These are phyloP conservation scores for Drosophila greeni DNA, from an alignment of 2,888 invertebrate species.

Conservation along the genomic window DNA sequence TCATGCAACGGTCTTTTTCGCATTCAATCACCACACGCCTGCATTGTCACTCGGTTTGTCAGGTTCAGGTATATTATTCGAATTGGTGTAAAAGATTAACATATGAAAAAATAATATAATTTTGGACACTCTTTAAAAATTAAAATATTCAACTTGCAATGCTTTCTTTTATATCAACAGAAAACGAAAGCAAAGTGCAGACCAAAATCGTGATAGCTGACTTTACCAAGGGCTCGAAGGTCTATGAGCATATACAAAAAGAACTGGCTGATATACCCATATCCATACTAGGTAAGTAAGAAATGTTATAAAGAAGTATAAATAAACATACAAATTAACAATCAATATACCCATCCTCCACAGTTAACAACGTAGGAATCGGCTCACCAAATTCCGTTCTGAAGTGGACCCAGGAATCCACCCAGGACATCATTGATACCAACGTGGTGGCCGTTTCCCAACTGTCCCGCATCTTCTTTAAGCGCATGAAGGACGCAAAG, in stretches of 20 bases:
- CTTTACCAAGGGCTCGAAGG: constrained; percentile 85
- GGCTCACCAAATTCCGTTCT: constrained; percentile 87
- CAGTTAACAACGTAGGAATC: constrained; percentile 84
- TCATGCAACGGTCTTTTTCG: not conserved
- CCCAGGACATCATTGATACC: constrained; percentile 90
- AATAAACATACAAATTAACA: not conserved
- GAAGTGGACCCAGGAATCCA: constrained; percentile 83
- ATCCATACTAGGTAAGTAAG: constrained; percentile 88
- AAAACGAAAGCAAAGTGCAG: constrained; percentile 81
- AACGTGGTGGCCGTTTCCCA: constrained; percentile 91
- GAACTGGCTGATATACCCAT: constrained; percentile 86
- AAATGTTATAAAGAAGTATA: not conserved
- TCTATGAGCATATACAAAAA: constrained; percentile 85
- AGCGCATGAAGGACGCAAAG: constrained; percentile 85
- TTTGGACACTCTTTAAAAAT: not conserved
- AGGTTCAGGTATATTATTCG: no score
- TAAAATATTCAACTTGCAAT: not conserved
- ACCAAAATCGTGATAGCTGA: constrained; percentile 87
- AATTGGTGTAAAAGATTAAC: not conserved
- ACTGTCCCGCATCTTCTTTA: constrained; percentile 87
- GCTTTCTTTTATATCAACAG: constrained; percentile 59
- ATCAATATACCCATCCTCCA: no score
- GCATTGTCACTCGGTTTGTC: not conserved
- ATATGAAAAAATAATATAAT: not conserved
- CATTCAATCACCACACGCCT: not conserved